Conservation (phyloP, 2,888 invertebrate species). For the Drosophila mimetica region DNA sequence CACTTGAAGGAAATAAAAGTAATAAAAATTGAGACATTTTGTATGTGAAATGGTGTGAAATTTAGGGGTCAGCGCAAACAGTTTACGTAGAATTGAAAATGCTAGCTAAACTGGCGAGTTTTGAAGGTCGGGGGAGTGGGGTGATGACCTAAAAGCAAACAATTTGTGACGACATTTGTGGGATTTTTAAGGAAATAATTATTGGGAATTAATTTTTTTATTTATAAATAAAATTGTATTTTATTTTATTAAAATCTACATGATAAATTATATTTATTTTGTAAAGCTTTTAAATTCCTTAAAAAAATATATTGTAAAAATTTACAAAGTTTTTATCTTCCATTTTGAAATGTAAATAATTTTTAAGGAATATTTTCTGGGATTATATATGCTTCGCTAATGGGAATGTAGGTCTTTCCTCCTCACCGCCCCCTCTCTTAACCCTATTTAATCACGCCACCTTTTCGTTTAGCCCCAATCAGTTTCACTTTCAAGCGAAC, state of each 20-base stretch:
- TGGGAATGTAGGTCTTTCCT: neutral
- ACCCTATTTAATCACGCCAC: constrained; percentile 25
- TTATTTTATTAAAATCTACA: neutral
- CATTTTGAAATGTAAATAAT: too few species aligned
- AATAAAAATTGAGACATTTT: constrained; percentile 26
- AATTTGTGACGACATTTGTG: neutral
- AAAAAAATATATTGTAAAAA: too few species aligned
- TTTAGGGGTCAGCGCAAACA: constrained; percentile 16
- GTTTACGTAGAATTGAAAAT: constrained; percentile 19
- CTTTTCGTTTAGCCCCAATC: constrained; percentile 21
- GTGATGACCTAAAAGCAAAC: constrained; percentile 13
- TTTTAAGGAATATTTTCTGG: too few species aligned
- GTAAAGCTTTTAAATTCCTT: too few species aligned
- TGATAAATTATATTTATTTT: neutral
- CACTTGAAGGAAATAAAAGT: constrained; percentile 9
- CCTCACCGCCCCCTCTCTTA: neutral
- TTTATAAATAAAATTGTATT: neutral
- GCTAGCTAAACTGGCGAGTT: constrained; percentile 3
- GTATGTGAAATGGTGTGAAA: constrained; percentile 61
- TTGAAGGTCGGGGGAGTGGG: constrained; percentile 4
- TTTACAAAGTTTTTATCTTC: too few species aligned
- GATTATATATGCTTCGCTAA: too few species aligned
- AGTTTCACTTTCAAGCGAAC: constrained; percentile 61
- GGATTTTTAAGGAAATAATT: neutral
- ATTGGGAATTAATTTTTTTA: neutral